Evolutionary conservation across 2,797 vertebrate genomes (phyloP), one percentile per base, ranked within the genome.

Genomic region (Falco peregrinus): DNA sequence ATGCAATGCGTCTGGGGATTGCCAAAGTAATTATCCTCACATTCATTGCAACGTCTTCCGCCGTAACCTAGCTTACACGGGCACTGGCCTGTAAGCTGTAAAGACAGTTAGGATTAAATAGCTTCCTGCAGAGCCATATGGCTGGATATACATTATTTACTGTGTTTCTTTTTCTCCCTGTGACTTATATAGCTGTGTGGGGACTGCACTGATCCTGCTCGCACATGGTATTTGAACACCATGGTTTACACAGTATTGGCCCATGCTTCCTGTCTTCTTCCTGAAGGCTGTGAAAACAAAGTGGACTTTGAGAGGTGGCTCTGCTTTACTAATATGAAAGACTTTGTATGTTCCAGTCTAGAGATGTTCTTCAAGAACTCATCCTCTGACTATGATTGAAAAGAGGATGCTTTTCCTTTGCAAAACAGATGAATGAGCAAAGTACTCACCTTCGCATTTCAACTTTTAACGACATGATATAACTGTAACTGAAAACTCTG

Each of bases 31-130:
- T 98, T 99, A 60, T 99, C 98, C 48, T 98, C 98, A 97, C 99
- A 99, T 95, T 99, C 98, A 2, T 98, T 94, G 81, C 99, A 99
- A 56, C 57, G 81, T 90, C 96, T 98, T 80, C 99, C 99, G 6
- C 98, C 97, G 60, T 98, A 99, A 92, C 98, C 98, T 35, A 89
- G 54, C 74, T 96, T 98, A 82, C 99, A 99, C 0, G 57, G 97
- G 97, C 99, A 99, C 85, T 99, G 98, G 74, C 99, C 99, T 71
- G 98, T 99, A 95, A 98, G n/a, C 99, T 99, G 95, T 82, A 92
- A 95, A 96, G 57, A 97, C 48, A 96, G 61, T 80, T 75, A 35
- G 14, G 53, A 70, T 28, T 96, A 51, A 97, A 75, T 54, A 91
- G 93, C 11, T 74, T 87, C 74, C 75, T 56, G 50, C 29, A 31